These are phyloP conservation scores for Penelope pileata DNA, from an alignment of 2,113 vertebrate genomes.

Conservation along the genomic window DNA sequence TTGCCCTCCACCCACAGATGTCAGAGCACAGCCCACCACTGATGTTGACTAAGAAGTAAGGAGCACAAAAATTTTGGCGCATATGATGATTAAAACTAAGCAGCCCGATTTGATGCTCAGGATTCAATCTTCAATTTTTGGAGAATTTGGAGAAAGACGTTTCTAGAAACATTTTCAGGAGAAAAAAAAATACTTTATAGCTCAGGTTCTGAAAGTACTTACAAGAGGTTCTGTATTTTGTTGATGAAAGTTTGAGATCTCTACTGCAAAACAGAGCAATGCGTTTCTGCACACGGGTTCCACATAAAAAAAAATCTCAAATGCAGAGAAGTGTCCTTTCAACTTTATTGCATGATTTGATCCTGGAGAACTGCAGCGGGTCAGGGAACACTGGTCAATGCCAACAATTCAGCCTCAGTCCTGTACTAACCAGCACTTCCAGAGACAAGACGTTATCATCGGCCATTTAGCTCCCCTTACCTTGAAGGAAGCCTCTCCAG, in stretches of 20 bases:
- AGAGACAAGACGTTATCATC: neutral
- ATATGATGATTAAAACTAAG: neutral
- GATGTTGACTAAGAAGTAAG: conserved; percentile 8
- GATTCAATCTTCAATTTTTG: neutral
- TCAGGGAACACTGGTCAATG: neutral
- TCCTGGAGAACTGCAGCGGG: neutral
- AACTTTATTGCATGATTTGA: neutral
- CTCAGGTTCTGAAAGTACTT: neutral
- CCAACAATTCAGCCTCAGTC: neutral
- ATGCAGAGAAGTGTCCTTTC: neutral
- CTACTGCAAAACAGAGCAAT: neutral
- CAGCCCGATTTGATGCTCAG: neutral
- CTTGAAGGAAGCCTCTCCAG: neutral
- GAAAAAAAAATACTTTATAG: neutral
- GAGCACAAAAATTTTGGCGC: neutral
- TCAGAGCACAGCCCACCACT: neutral
- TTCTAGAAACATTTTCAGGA: neutral
- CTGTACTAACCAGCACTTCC: neutral
- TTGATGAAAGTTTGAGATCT: neutral
- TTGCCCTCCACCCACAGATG: neutral
- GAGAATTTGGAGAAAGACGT: neutral
- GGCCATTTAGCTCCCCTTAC: neutral
- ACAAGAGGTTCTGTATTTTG: neutral
- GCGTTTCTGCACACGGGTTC: neutral
- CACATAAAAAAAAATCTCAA: neutral